Base-by-base conservation (phyloP, 2,113 vertebrate genomes). In the Mastomys coucha region DNA sequence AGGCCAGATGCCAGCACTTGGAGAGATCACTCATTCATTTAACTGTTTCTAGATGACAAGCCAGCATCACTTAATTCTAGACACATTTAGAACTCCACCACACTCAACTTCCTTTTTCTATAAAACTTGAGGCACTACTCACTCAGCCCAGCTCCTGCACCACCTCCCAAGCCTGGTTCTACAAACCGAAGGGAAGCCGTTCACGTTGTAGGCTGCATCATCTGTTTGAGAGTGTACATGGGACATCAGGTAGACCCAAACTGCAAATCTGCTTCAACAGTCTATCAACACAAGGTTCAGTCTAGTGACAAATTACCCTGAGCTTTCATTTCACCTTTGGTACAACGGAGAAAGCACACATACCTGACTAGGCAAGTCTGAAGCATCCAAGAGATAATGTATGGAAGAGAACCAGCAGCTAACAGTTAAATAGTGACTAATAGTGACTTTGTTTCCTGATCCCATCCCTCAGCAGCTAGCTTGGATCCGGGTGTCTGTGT, bases 321-420 rank as follows among this genome's bases (percentile, higher is more conserved):
- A 94, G 82, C n/a, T 94, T 58, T 51, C 49, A 80, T 56, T 70
- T 93, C 78, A 56, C 33, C 65, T 93, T 76, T 10, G 45, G 19
- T 63, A 53, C 60, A 51, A 67, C 0, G 8, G 70, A 90, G 88
- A 91, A 82, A 42, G 33, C 67, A 42, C 26, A 51, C 20, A 19
- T 5, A n/a, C 26, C 39, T 63, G 31, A 51, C 36, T 13, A 45
- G 10, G 16, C 33, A 80, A 75, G 45, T 75, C 67, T 28, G 88
- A 65, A n/a, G 39, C 17, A 8, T 84, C 58, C 45, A 22, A 10
- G 56, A 93, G 73, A 13, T 73, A 86, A 67, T 20, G 5, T 8
- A 75, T 9, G 22, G 75, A 45, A 96, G 80, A 85, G 9, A 63
- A 36, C 24, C 56, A 33, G 56, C 24, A 39, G 22, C 53, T 49